Evolutionary conservation across 2,888 invertebrate species (phyloP), one percentile per base, ranked within the genome.

Genomic region (Epiperipatus broadwayi): DNA sequence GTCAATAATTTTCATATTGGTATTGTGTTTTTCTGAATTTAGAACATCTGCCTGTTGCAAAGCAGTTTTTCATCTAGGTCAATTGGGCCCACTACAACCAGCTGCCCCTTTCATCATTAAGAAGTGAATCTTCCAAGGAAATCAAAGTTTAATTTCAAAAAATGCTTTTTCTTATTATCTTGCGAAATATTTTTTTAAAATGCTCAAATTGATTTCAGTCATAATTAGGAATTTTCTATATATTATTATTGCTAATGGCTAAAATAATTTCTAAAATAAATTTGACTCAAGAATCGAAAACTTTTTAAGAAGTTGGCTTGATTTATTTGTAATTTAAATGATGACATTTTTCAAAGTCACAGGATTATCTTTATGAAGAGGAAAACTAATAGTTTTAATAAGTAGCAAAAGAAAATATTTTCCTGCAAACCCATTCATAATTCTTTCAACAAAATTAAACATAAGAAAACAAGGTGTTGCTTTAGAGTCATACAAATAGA

Each of bases 191-290:
- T 58, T 87, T 89, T 51, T 73, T 75, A 41, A 89, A 63, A 49
- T 79, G 78, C 46, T 89, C 87, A 4, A 75, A 67, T 50, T 80
- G 73, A 8, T 70, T 65, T 0, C 80, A 76, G 57, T 93, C 89
- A 57, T 85, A 91, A 54, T 81, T 78, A 0, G 87, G 85, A 42
- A 93, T 78, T 64, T 91, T 91, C 15, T 69, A 71, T 55, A 87
- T 69, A 52, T 95, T 93, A 55, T 95, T 95, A 59, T 93, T 93
- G 54, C 85, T 83, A 2, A 95, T 79, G 0, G 89, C 89, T 56
- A 81, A 62, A 5, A 95, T 57, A 4, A 83, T 71, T 49, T 93
- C 87, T 35, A 91, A 59, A 68, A 95, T 78, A 54, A 84, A 95
- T 51, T 77, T 75, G 19, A 87, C 70, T 37, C 91, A 49, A 2